Conservation (phyloP, 2,797 vertebrate species). For the Falco columbarius region DNA sequence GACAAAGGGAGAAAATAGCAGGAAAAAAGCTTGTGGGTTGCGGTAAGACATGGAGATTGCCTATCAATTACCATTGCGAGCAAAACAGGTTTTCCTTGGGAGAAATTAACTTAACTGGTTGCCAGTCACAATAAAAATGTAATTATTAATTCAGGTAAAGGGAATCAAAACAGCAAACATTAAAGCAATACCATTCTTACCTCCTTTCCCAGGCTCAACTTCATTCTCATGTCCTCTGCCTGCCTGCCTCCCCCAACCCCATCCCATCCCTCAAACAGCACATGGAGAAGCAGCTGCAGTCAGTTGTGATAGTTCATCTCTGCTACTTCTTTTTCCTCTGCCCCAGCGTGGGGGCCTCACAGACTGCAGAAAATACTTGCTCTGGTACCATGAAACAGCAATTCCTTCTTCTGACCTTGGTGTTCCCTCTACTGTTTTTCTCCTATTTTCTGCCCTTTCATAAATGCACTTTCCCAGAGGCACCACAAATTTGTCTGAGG, state of each 20-base stretch:
- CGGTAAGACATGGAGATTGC: background rate
- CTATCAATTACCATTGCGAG: background rate
- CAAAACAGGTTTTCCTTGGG: background rate
- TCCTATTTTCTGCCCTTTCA: background rate
- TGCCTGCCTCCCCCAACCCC: background rate
- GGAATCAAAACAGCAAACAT: background rate
- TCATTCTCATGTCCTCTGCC: background rate
- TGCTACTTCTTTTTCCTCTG: background rate
- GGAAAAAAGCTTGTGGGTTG: background rate
- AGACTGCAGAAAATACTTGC: background rate
- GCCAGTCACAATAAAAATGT: background rate
- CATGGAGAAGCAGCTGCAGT: too few relatives aligned
- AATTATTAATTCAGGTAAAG: background rate
- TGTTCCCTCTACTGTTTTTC: background rate
- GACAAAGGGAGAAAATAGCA: background rate
- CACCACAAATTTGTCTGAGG: too few relatives aligned
- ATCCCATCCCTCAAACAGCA: background rate
- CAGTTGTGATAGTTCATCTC: background rate
- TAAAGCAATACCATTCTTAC: background rate
- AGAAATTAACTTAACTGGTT: background rate
- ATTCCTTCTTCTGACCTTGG: accelerated
- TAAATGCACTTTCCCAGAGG: background rate
- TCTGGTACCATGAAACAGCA: background rate
- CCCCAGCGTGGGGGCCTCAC: accelerated
- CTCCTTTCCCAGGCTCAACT: background rate